Base-by-base conservation (phyloP, 2,888 invertebrate species). In the Noctua pronuba region DNA sequence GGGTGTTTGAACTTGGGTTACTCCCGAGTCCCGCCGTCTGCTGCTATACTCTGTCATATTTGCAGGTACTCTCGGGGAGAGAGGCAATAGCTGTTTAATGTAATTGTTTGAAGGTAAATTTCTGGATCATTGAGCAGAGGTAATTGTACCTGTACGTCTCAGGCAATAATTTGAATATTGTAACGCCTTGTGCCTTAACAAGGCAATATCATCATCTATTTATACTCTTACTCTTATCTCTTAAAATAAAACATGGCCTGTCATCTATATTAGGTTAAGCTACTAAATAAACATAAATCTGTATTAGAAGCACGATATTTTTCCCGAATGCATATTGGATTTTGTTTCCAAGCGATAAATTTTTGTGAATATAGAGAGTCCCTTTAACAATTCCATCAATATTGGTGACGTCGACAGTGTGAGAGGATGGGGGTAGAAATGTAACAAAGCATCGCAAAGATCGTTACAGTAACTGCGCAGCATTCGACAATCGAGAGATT, bases 381-480 rank as follows among this genome's bases (percentile, higher is more conserved):
- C 75, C 82, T 87, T 83, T 83, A 80, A 89, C 85, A 81, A 84
- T 87, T 88, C 79, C 77, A 86, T 88, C 87, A 85, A 81, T 83
- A 71, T 71, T 55, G 79, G 80, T 81, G 80, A 71, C 84, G 82
- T 83, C 55, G 28, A 18, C 67, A 13, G 46, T 58, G 44, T 70
- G 21, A 60, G 38, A 66, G 60, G 75, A 65, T 44, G 35, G 77
- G 65, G 55, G 41, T 35, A 49, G 24, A 41, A 69, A 52, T 68
- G 24, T 64, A 44, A 80, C 79, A 79, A 84, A 58, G 16, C 44
- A 82, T 65, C 64, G 64, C 58, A 65, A 41, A 75, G 46, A 68
- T 68, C 49, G 65, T 52, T 69, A 69, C 52, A 41, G 62, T 62
- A 52, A 44, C 10, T 70, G 80, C 35, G 49, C 49, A 70, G 80